phyloP scores from a whole-genome alignment of 2,113 vertebrate species.

The Hylia prasina region DNA sequence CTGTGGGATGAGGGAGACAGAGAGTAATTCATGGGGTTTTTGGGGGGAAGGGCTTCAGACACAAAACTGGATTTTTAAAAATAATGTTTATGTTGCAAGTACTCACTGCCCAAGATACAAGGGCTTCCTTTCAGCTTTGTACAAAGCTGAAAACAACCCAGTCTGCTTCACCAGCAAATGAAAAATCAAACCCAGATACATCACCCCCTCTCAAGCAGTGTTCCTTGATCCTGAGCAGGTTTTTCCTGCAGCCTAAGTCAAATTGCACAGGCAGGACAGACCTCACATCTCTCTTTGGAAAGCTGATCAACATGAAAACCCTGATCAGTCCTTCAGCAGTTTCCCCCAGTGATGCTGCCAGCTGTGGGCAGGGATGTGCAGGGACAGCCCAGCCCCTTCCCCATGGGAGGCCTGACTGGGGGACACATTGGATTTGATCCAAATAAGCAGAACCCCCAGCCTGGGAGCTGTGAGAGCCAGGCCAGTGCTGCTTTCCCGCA shows the following conservation, averaged over 20 bases:
- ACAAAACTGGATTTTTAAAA: neutral
- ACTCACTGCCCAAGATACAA: neutral
- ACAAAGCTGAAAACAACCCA: neutral
- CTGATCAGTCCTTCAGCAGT: fast-evolving
- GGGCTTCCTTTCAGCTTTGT: neutral
- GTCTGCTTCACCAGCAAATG: neutral
- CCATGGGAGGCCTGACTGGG: neutral
- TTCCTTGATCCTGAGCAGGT: neutral
- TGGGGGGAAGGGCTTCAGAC: neutral
- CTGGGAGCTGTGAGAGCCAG: neutral
- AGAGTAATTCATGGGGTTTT: neutral
- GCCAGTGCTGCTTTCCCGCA: neutral
- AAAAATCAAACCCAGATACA: neutral
- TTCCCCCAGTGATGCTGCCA: fast-evolving
- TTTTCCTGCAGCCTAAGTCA: neutral
- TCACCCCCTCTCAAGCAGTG: neutral
- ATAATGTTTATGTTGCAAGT: neutral
- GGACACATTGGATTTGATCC: fast-evolving
- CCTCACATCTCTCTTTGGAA: neutral
- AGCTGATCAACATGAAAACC: neutral
- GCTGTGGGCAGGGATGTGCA: fast-evolving
- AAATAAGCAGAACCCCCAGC: neutral
- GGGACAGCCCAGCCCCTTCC: neutral
- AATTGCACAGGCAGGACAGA: fast-evolving
- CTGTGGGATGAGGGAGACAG: neutral